Conservation (phyloP, 2,797 vertebrate species). For the Trachops cirrhosus region DNA sequence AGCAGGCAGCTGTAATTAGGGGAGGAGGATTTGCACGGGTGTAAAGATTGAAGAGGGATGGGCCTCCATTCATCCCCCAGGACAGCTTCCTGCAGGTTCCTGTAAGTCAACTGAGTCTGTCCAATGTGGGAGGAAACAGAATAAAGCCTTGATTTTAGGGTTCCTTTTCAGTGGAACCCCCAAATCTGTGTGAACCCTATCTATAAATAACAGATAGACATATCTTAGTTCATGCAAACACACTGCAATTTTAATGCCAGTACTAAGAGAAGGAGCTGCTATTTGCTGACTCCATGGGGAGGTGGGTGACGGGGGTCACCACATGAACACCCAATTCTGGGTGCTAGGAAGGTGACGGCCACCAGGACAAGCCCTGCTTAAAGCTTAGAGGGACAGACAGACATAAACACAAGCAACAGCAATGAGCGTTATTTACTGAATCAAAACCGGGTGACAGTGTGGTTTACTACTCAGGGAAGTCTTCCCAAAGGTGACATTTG, state of each 20-base stretch:
- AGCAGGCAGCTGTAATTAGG: neutral
- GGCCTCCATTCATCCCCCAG: neutral
- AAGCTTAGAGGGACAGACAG: neutral
- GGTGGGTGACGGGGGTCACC: neutral
- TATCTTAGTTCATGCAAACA: neutral
- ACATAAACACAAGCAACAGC: neutral
- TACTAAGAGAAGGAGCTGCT: neutral
- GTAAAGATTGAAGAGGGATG: too few relatives aligned
- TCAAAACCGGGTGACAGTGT: accelerated
- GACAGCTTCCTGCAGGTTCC: neutral
- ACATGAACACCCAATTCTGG: neutral
- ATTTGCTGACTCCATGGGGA: neutral
- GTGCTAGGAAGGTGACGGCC: neutral
- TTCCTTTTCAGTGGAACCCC: neutral
- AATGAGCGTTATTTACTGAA: too few relatives aligned
- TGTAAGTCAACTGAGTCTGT: neutral
- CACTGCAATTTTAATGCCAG: neutral
- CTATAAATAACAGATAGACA: neutral
- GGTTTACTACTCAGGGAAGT: neutral
- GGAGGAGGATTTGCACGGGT: neutral
- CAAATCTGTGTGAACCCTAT: neutral
- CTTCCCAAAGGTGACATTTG: neutral
- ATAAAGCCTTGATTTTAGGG: neutral
- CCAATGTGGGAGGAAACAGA: neutral
- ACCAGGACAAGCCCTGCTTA: neutral